Percentiles rank a stretch among this genome's conserved stretches.
Evolutionary conservation across 2,888 invertebrate genomes (phyloP).

Genomic region (Liposcelis brunnea): DNA sequence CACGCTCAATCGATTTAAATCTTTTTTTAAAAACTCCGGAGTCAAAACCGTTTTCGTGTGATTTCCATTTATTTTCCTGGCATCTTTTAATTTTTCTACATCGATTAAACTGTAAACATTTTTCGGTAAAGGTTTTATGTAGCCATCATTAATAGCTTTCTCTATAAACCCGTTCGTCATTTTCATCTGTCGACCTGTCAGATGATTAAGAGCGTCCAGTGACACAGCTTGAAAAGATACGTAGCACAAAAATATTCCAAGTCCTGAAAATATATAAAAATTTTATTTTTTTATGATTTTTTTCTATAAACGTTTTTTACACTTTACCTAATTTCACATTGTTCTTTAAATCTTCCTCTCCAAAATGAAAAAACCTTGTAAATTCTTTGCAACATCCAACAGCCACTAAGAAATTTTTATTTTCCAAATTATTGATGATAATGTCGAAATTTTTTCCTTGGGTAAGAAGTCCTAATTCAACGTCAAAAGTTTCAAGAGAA

Average conservation of each 20-base stretch:
- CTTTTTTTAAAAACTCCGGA: not conserved
- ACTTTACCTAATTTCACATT: slow-evolving; percentile 31
- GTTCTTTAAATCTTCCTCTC: slow-evolving; percentile 38
- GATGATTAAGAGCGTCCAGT: slow-evolving; percentile 36
- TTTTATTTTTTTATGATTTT: too few relatives aligned
- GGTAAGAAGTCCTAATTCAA: slow-evolving; percentile 14
- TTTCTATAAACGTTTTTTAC: too few relatives aligned
- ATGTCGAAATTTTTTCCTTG: slow-evolving; percentile 27
- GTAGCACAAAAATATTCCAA: slow-evolving; percentile 38
- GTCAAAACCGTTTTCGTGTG: too few relatives aligned
- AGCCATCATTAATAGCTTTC: slow-evolving; percentile 33
- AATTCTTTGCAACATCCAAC: slow-evolving; percentile 33
- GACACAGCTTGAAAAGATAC: slow-evolving; percentile 39
- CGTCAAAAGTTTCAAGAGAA: slow-evolving; percentile 10
- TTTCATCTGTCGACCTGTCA: slow-evolving; percentile 28
- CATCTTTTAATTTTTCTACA: slow-evolving; percentile 11
- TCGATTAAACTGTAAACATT: slow-evolving; percentile 20
- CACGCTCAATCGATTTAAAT: slow-evolving; percentile 25
- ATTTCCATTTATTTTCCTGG: not conserved
- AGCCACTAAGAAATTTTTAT: slow-evolving; percentile 36
- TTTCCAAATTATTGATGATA: slow-evolving; percentile 37
- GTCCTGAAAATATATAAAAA: slow-evolving; percentile 25
- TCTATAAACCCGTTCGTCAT: slow-evolving; percentile 30
- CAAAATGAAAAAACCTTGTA: slow-evolving; percentile 40
- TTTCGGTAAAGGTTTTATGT: slow-evolving; percentile 33